A percentile compares a stretch with the other conserved stretches of the same genome.
Conservation (phyloP, 2,113 vertebrate species). For the Petrocephalus zakoni region DNA sequence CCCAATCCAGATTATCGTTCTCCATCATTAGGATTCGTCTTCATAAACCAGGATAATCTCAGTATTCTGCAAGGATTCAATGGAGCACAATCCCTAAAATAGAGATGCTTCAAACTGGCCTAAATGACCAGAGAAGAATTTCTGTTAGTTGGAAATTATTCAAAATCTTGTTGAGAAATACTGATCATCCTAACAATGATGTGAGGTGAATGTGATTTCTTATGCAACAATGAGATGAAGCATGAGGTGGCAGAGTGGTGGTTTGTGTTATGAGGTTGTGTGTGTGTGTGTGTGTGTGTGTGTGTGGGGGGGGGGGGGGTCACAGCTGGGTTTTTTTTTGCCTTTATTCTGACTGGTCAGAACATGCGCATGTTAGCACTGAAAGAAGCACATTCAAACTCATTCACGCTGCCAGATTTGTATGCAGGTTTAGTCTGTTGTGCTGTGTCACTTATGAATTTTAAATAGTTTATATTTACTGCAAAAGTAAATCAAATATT, state of each 20-base stretch:
- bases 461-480: neutral
- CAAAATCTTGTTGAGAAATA: neutral
- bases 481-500: neutral
- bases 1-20: neutral
- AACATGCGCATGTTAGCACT: neutral
- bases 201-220: neutral
- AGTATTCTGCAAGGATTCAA: neutral
- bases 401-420: neutral
- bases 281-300: neutral
- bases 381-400: neutral
- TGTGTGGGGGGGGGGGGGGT: neutral
- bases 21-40: neutral
- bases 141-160: neutral
- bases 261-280: neutral
- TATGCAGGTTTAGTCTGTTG: neutral
- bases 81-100: neutral
- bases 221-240: neutral
- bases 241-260: neutral
- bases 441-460: neutral
- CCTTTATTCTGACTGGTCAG: neutral
- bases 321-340: neutral
- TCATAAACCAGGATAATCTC: neutral
- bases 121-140: neutral
- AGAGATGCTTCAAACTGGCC: neutral
- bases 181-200: neutral